Evolutionary conservation across 2,888 invertebrate genomes (phyloP).

Genomic region (Limenitis camilla): DNA sequence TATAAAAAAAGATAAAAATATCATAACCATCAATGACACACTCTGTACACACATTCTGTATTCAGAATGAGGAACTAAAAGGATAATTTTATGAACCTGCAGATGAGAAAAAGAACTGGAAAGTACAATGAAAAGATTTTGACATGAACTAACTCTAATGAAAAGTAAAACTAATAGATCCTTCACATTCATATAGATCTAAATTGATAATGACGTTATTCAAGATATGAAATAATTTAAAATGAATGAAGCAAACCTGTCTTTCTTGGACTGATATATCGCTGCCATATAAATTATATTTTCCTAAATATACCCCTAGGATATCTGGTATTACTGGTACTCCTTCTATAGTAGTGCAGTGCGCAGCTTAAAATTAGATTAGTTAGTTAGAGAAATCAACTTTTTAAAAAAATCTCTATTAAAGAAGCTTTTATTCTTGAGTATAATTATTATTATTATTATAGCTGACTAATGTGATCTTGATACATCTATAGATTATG

Average conservation of each 20-base stretch:
- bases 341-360: conserved; percentile 3
- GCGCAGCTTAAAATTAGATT: conserved; percentile 3
- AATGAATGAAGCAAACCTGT: neutral
- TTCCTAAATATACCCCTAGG: conserved; percentile 5
- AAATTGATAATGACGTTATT: too few species aligned
- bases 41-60: neutral
- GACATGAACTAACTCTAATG: too few species aligned
- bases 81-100: neutral
- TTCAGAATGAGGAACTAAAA: neutral
- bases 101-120: too few species aligned
- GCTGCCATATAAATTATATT: conserved; percentile 11
- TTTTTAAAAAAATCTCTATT: too few species aligned
- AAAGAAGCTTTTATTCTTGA: too few species aligned
- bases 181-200: too few species aligned
- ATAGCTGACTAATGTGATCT: too few species aligned
- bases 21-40: neutral
- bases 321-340: conserved; percentile 3
- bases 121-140: neutral
- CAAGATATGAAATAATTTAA: too few species aligned
- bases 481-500: too few species aligned
- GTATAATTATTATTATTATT: too few species aligned
- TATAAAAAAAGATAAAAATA: neutral
- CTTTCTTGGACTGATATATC: conserved; percentile 4
- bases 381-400: neutral
- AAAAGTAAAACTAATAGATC: too few species aligned